A percentile compares a stretch with the other conserved stretches of the same genome.
Evolutionary conservation across 2,797 vertebrate species (phyloP).

Genomic region (Cercopithecus hamlyni): DNA sequence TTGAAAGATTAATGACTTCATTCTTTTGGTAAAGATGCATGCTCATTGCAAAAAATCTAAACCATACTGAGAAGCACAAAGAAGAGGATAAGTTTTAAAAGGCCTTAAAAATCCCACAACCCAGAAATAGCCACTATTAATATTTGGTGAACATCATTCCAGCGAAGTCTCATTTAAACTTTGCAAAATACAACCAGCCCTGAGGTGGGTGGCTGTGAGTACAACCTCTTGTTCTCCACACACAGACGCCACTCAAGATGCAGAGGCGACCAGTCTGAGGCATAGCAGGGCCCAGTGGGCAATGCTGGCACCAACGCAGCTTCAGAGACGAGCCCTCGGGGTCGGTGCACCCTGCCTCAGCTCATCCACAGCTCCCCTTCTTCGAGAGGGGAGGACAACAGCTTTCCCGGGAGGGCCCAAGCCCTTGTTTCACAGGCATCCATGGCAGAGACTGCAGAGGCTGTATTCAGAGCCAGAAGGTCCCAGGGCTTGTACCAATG

Average conservation of each 20-base stretch:
- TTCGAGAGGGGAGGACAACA: accelerated
- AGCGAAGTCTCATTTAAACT: background rate
- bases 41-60: background rate
- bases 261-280: background rate
- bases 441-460: background rate
- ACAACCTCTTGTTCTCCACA: background rate
- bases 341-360: background rate
- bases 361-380: accelerated
- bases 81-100: background rate
- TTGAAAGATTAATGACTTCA: background rate
- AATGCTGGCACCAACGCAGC: accelerated
- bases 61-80: constrained; percentile 20
- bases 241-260: accelerated
- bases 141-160: background rate
- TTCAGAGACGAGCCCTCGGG: background rate
- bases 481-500: background rate
- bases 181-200: background rate
- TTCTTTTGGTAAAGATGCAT: background rate
- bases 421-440: background rate
- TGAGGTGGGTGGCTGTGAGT: accelerated
- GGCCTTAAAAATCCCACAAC: background rate
- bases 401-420: background rate
- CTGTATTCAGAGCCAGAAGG: background rate
- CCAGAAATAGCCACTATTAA: constrained; percentile 17
- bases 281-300: too few relatives aligned